Percentiles rank a stretch among this genome's conserved stretches.
Conservation (phyloP, 2,113 vertebrate genomes). For the Rhombomys opimus region DNA sequence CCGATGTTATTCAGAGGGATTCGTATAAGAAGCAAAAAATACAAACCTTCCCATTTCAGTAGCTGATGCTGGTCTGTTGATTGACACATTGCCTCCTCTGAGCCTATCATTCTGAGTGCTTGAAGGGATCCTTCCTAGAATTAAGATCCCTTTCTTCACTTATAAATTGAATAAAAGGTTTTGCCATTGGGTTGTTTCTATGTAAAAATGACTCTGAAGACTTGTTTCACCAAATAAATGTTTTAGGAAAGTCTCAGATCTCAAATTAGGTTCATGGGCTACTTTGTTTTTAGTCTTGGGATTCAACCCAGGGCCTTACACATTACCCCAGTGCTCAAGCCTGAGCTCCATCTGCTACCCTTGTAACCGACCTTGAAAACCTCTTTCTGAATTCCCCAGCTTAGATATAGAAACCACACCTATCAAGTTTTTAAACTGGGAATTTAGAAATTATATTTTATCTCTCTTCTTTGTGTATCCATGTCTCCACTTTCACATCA, state of each 20-base stretch:
- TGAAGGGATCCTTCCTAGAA: neutral
- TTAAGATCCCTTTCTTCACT: neutral
- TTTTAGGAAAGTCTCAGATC: neutral
- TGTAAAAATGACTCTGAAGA: neutral
- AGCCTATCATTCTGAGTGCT: neutral
- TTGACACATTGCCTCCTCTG: neutral
- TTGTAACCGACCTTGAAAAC: neutral
- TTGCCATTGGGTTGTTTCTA: neutral
- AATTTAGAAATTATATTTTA: neutral
- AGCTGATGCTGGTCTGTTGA: neutral
- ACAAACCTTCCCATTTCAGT: neutral
- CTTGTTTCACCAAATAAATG: neutral
- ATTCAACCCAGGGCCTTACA: neutral
- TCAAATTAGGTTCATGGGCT: neutral
- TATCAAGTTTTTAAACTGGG: neutral
- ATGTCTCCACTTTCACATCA: neutral
- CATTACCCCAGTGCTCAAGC: neutral
- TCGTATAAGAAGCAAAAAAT: neutral
- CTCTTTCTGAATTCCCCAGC: neutral
- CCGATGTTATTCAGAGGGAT: neutral
- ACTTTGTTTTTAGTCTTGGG: neutral
- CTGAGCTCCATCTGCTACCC: neutral
- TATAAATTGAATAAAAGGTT: neutral
- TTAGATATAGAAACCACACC: neutral
- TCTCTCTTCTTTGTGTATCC: neutral